Base-by-base conservation (phyloP, 1,140 invertebrate species). In the Heliconius nattereri region DNA sequence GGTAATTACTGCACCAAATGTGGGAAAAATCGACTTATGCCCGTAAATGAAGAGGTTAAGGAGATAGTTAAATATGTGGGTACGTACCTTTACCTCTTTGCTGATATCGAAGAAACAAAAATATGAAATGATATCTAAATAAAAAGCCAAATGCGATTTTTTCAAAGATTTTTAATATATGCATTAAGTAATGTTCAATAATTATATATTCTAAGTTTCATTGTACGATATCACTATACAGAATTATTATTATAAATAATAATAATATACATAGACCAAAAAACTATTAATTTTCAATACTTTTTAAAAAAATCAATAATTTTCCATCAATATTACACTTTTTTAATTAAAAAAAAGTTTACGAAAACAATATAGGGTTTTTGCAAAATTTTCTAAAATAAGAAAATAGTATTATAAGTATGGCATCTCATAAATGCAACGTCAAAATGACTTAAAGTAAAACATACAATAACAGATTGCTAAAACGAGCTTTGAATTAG, bases 361-460 rank as follows among this genome's bases (percentile, higher is more conserved):
- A n/a, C n/a, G 1, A 23, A 23, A 60, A 60, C 54, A 60, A 60
- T 26, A 60, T 23, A 9, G 49, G 20, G 54, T 9, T 60, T 23
- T n/a, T 60, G 54, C 60, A 66, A 66, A 29, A 66, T 66, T 11
- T 45, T 45, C 3, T 45, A 45, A 45, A 16, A 45, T 45, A 45
- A 45, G 40, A 45, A 45, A 45, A 45, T 45, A 45, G 0, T 45
- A 45, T 45, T 45, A 6, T 16, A 45, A 74, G 52, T 84, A 84
- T 84, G 83, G 83, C 83, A 84, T 82, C 81, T 75, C 45, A 77
- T 84, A 84, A 84, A 84, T 84, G 83, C 83, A 84, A 80, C 37
- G 70, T 79, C 78, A 54, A 72, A 71, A 66, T 66, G 60, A 66
- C 60, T 66, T 26, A 66, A 29, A 26, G 13, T 16, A 23, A 29